Percentiles rank a stretch among this genome's conserved stretches.
These are phyloP conservation scores for Nothobranchius kuhntae DNA, from an alignment of 2,113 vertebrate species.

Conservation along the genomic window DNA sequence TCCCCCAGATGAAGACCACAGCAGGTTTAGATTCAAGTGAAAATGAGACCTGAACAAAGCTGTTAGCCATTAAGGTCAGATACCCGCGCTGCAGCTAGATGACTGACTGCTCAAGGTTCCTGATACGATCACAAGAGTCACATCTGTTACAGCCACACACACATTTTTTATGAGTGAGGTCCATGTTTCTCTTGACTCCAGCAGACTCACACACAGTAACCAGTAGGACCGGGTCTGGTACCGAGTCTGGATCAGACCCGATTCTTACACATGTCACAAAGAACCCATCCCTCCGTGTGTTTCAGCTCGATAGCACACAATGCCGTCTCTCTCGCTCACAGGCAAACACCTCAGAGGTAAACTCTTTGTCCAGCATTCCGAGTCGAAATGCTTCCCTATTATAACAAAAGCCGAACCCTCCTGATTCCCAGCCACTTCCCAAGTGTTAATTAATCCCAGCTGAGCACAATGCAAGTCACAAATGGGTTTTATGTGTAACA, in stretches of 20 bases:
- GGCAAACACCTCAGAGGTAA: constrained; percentile 52
- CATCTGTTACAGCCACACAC: no score
- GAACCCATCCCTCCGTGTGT: constrained; percentile 69
- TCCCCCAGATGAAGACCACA: not conserved
- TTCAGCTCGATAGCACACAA: constrained; percentile 67
- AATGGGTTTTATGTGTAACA: constrained; percentile 43
- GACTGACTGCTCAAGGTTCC: not conserved
- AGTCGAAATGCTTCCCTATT: constrained; percentile 53
- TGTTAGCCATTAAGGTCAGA: no score
- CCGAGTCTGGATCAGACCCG: constrained; percentile 49
- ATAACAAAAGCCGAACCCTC: constrained; percentile 54
- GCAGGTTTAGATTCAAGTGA: not conserved
- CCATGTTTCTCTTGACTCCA: constrained; percentile 62
- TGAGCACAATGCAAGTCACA: constrained; percentile 62
- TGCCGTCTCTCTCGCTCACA: constrained; percentile 32
- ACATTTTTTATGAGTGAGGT: constrained; percentile 72
- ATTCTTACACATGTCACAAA: constrained; percentile 69
- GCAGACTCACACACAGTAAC: constrained; percentile 21
- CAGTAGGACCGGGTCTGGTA: no score
- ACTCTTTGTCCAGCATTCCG: constrained; percentile 61
- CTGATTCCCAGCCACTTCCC: constrained; percentile 68
- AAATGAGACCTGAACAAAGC: not conserved
- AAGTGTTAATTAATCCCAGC: constrained; percentile 75
- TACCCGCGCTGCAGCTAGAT: not conserved
- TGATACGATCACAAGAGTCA: not conserved